Evolutionary conservation across 2,797 vertebrate genomes (phyloP), one percentile per base, ranked within the genome.

Genomic region (Tapirus indicus): DNA sequence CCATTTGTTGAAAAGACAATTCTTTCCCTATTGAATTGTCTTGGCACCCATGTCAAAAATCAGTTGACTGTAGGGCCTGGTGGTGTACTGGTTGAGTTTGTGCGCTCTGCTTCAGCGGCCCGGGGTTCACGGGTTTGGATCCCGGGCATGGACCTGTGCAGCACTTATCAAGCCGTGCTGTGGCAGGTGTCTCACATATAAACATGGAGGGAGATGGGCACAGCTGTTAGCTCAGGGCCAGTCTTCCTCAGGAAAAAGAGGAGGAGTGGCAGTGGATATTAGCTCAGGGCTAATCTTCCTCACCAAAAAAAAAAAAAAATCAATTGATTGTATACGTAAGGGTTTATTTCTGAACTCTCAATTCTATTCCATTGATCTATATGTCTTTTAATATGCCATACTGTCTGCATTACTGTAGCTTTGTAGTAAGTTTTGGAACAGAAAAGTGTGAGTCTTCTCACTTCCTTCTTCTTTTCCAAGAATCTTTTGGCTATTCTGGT

Each of bases 361-460:
- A 4, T 56, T 91, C 54, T 64, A n/a, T 38, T 8, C 47, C 41
- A 44, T 66, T 91, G 44, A 35, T 56, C 27, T 54, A 1, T 66
- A 35, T 52, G 4, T 82, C 58, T 93, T 1, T 66, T 66, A 47
- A 83, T 66, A 69, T 44, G 13, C 16, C 20, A 74, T 18, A 44
- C 8, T 66, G 8, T 74, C 18, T 82, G 60, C n/a, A 44, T 64
- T 94, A 47, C 32, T 66, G 6, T 84, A 92, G 56, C 35, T 88
- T 85, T 62, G 62, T 92, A 52, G 32, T 69, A 32, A 64, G 32
- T 49, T 92, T 97, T 87, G 35, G 94, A 88, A 74, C n/a, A 58
- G 35, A 35, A 27, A 80, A 92, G 1, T 69, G 2, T 77, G 58
- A 56, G 8, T 83, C 35, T 66, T 75, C 8, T 52, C 60, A 82